These are phyloP conservation scores for Bufo gargarizans DNA, from an alignment of 2,113 vertebrate species.

Conservation along the genomic window DNA sequence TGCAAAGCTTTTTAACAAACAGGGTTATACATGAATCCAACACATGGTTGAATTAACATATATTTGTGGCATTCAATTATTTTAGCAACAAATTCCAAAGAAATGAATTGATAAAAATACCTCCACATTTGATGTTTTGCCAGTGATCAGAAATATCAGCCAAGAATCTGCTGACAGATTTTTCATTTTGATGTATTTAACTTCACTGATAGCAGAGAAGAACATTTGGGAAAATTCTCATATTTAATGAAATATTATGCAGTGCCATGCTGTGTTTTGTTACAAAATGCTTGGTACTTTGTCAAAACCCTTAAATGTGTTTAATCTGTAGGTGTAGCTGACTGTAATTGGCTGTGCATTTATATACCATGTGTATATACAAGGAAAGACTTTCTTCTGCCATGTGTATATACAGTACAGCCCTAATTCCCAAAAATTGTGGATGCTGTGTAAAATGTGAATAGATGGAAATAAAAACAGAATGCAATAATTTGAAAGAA, in stretches of 20 bases:
- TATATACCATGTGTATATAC: too few species aligned
- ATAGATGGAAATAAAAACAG: too few species aligned
- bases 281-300: background rate
- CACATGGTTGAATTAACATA: background rate
- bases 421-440: too few species aligned
- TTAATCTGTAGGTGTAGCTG: background rate
- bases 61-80: background rate
- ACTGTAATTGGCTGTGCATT: background rate
- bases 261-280: background rate
- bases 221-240: background rate
- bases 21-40: background rate
- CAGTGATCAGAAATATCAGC: background rate
- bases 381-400: too few species aligned
- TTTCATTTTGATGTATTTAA: background rate
- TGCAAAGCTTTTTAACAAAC: background rate
- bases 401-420: too few species aligned
- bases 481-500: too few species aligned
- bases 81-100: background rate
- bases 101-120: background rate
- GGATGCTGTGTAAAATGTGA: too few species aligned
- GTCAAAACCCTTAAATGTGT: background rate
- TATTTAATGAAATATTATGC: background rate
- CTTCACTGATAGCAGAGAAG: background rate
- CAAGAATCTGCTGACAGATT: background rate
- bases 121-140: background rate